Conservation (phyloP, 2,797 vertebrate species). For the Silurus lanzhouensis region DNA sequence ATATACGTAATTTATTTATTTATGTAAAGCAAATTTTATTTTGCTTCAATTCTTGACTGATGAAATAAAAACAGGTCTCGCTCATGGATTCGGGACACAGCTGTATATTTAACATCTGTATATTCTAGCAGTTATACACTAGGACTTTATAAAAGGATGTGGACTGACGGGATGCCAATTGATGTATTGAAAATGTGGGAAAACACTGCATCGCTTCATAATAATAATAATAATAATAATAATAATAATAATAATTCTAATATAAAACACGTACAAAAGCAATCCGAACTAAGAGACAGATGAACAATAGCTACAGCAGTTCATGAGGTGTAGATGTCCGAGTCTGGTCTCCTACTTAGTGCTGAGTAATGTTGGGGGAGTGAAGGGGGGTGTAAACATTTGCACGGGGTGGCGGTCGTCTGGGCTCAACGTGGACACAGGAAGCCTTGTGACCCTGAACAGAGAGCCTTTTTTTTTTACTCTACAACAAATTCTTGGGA, state of each 20-base stretch:
- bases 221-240: slow-evolving; percentile 47
- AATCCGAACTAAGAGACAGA: slow-evolving; percentile 56
- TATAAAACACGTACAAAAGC: slow-evolving; percentile 57
- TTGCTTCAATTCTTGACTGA: background rate
- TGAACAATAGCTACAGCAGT: slow-evolving; percentile 38
- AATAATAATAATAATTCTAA: slow-evolving; percentile 43
- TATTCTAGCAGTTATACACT: slow-evolving; percentile 23
- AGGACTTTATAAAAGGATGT: background rate
- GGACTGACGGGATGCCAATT: background rate
- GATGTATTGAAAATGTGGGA: background rate
- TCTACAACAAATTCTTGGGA: background rate
- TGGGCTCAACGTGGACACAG: slow-evolving; percentile 38
- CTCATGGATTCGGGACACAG: background rate
- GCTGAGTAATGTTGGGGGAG: slow-evolving; percentile 18
- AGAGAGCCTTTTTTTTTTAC: slow-evolving; percentile 14
- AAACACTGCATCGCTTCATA: slow-evolving; percentile 27
- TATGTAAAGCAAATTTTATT: too few relatives aligned
- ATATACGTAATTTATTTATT: too few relatives aligned
- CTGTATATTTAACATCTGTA: background rate
- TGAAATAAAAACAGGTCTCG: background rate
- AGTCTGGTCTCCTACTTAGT: slow-evolving; percentile 29
- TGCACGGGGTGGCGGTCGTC: slow-evolving; percentile 40
- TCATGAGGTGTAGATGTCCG: slow-evolving; percentile 28
- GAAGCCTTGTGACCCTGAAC: slow-evolving; percentile 30
- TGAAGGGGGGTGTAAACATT: slow-evolving; percentile 56